phyloP scores from a whole-genome alignment of 2,888 invertebrate genomes.

The Chironomus riparius region DNA sequence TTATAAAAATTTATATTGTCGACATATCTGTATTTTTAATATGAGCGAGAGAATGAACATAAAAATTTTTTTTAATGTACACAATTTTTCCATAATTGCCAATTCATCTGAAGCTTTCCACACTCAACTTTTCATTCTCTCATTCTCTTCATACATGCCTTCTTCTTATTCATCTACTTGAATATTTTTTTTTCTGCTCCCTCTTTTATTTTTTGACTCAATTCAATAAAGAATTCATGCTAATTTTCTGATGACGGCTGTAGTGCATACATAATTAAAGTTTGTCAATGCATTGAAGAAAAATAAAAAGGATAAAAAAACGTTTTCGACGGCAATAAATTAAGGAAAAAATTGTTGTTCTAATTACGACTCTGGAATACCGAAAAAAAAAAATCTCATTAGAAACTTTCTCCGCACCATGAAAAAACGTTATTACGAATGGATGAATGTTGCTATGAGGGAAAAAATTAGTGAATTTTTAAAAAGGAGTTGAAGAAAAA shows the following conservation, averaged over 20 bases:
- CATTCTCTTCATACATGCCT: background rate
- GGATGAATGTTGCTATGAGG: too few species aligned
- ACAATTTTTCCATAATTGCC: conserved; percentile 25
- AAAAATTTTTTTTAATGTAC: conserved; percentile 9
- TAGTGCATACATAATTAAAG: too few species aligned
- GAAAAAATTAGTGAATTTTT: too few species aligned
- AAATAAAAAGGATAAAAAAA: background rate
- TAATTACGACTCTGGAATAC: background rate
- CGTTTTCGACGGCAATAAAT: background rate
- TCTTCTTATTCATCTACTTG: background rate
- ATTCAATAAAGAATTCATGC: too few species aligned
- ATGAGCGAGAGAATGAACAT: background rate
- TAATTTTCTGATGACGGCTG: too few species aligned
- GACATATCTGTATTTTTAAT: background rate
- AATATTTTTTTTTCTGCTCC: background rate
- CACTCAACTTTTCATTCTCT: background rate
- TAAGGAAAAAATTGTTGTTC: background rate
- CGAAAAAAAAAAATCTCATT: conserved; percentile 12
- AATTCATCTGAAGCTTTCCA: conserved; percentile 22
- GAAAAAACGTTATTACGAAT: too few species aligned
- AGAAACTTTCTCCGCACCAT: background rate
- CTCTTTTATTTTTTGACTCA: too few species aligned
- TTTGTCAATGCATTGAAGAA: background rate
- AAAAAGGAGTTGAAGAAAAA: too few species aligned
- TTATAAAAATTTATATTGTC: conserved; percentile 13